Percentiles rank a stretch among this genome's conserved stretches.
These are phyloP conservation scores for Danaus chrysippus DNA, from an alignment of 2,888 invertebrate species.

Conservation along the genomic window DNA sequence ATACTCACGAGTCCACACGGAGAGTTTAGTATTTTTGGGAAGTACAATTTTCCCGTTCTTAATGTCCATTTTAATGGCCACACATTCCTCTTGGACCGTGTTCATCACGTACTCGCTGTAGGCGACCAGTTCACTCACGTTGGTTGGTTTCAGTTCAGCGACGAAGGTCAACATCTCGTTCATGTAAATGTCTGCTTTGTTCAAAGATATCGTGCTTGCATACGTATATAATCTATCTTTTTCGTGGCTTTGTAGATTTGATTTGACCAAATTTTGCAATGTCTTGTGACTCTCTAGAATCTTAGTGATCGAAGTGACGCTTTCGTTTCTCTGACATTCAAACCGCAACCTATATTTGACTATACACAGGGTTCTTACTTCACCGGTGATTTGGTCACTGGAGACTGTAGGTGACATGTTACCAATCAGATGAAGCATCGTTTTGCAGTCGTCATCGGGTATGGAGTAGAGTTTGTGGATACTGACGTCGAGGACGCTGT, in stretches of 20 bases:
- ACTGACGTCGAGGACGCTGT: constrained; percentile 37
- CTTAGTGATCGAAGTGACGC: constrained; percentile 20
- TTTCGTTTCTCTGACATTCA: constrained; percentile 32
- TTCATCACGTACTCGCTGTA: constrained; percentile 34
- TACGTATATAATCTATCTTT: constrained; percentile 33
- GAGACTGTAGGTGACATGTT: constrained; percentile 15
- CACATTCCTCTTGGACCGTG: constrained; percentile 27
- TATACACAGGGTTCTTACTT: constrained; percentile 23
- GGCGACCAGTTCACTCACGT: constrained; percentile 32
- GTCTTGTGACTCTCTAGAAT: constrained; percentile 10
- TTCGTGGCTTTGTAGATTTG: constrained; percentile 26
- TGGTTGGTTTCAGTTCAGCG: constrained; percentile 28
- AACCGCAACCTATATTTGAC: constrained; percentile 30
- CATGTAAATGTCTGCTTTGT: constrained; percentile 29
- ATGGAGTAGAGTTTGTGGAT: constrained; percentile 35
- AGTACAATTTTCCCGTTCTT: constrained; percentile 6
- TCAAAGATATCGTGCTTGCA: constrained; percentile 25
- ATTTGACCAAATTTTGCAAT: constrained; percentile 22
- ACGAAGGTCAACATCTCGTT: constrained; percentile 30
- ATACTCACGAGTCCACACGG: neutral
- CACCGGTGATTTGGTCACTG: constrained; percentile 20
- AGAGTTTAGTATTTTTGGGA: neutral
- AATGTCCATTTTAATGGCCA: constrained; percentile 11
- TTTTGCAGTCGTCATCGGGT: constrained; percentile 24
- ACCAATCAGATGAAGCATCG: constrained; percentile 27